Base-by-base conservation (phyloP, 2,797 vertebrate species). In the Epinephelus awoara region DNA sequence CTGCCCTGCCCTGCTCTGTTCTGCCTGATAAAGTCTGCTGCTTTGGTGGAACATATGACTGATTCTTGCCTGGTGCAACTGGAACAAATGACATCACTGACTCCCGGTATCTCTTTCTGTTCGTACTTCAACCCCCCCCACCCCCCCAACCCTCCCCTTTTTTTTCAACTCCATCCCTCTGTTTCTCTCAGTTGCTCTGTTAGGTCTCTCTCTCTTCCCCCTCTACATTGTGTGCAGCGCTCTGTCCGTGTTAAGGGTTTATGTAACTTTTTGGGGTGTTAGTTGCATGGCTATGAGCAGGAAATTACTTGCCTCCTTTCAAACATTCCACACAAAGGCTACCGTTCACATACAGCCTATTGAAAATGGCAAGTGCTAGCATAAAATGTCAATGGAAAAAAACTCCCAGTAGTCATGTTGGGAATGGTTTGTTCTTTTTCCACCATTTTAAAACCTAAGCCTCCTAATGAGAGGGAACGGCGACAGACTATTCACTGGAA, bases 81-180 rank as follows among this genome's bases (percentile, higher is more conserved):
- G 94, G 94, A 95, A 95, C 87, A 94, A 93, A 95, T 96, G 88
- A 96, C 93, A 93, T 95, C 93, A 96, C 80, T 59, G 78, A 67
- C 85, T 89, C 72, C 25, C 40, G 67, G 88, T 93, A 94, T 94
- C 92, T 93, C 79, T 82, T 72, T 89, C 82, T 91, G 78, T 85
- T 85, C 59, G 38, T 77, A 57, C 83, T 67, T 21, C 46, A 21
- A n/a, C n/a, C 66, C 51, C 56, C n/a, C 75, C 76, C 72, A 68
- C 21, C 29, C 38, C 1, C 66, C 51, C 56, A 18, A 73, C 76
- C 72, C 70, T 23, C 29, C 38, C 67, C 51, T n/a, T 59, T 75
- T 82, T 77, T 52, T 65, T 73, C 13, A 50, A 65, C 73, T 72
- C 67, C 51, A 76, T 73, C 75, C 67, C 71, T 71, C 59, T 55